phyloP scores from a whole-genome alignment of 2,888 invertebrate genomes.

The Lutraria lutraria region DNA sequence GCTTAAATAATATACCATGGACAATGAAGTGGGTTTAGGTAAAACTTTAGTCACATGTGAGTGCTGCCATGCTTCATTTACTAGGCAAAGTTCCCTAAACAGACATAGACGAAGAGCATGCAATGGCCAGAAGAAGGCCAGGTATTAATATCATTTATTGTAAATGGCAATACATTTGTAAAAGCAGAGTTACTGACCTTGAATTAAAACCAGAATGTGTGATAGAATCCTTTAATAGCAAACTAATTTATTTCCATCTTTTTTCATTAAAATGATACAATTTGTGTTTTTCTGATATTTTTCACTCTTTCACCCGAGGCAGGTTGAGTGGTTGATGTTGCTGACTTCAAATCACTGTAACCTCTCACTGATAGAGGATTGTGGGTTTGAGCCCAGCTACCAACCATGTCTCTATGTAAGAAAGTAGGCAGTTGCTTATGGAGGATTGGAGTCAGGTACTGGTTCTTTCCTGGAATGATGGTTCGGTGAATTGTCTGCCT shows the following conservation, averaged over 20 bases:
- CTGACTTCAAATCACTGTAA: no score
- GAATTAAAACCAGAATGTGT: background rate
- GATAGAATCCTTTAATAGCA: background rate
- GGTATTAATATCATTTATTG: background rate
- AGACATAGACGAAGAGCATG: constrained; percentile 13
- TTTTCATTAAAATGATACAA: background rate
- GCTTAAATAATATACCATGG: background rate
- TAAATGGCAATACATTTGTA: background rate
- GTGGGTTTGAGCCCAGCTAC: no score
- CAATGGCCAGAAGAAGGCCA: background rate
- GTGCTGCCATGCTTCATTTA: background rate
- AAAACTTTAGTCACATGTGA: background rate
- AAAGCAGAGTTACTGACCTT: background rate
- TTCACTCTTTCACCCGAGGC: no score
- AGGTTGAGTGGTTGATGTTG: no score
- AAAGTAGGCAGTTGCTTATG: no score
- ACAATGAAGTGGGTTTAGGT: background rate
- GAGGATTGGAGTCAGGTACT: no score
- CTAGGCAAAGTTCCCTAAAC: background rate
- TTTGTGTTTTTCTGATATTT: background rate
- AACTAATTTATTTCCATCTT: background rate
- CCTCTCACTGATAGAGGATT: no score
- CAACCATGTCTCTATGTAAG: no score
- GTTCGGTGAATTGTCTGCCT: no score
- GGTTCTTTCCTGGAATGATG: no score